These are phyloP conservation scores for Hemiscyllium ocellatum DNA, from an alignment of 2,113 vertebrate genomes.

Conservation along the genomic window DNA sequence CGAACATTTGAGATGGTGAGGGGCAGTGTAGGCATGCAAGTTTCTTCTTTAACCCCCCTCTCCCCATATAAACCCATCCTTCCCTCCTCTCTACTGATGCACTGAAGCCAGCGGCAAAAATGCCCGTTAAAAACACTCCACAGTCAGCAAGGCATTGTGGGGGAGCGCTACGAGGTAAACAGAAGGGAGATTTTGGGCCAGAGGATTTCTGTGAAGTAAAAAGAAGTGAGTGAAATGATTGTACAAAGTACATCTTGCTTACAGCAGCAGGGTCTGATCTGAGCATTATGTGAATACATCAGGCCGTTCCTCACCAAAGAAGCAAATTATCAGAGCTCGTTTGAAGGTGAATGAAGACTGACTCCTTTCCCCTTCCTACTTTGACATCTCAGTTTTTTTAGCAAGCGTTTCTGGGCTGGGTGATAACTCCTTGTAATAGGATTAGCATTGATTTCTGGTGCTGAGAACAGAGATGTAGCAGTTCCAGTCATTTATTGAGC, in stretches of 20 bases:
- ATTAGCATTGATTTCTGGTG: conserved; percentile 99
- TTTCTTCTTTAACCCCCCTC: not conserved
- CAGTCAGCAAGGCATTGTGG: conserved; percentile 20
- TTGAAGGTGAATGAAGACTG: conserved; percentile 98
- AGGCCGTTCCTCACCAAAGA: conserved; percentile 69
- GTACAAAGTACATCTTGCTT: conserved; percentile 62
- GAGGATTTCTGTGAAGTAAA: conserved; percentile 29
- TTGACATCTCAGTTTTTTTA: conserved; percentile 95
- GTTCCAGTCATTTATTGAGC: conserved; percentile 99
- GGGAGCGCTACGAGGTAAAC: conserved; percentile 8
- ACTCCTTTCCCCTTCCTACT: conserved; percentile 72
- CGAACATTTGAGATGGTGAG: too few relatives aligned
- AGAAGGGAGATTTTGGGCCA: conserved; percentile 24
- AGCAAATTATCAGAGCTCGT: conserved; percentile 93
- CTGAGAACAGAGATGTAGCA: conserved; percentile 99
- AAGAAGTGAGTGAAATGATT: conserved; percentile 32
- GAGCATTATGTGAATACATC: conserved; percentile 70
- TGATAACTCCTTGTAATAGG: conserved; percentile 99
- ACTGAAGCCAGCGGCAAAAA: not conserved
- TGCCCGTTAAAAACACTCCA: not conserved
- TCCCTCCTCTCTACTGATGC: not conserved
- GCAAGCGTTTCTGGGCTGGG: conserved; percentile 98
- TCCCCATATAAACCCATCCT: not conserved
- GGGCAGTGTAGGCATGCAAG: not conserved
- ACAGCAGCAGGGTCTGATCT: conserved; percentile 74